phyloP scores from a whole-genome alignment of 2,113 vertebrate genomes.

The Cyphomyrus discorhynchus region DNA sequence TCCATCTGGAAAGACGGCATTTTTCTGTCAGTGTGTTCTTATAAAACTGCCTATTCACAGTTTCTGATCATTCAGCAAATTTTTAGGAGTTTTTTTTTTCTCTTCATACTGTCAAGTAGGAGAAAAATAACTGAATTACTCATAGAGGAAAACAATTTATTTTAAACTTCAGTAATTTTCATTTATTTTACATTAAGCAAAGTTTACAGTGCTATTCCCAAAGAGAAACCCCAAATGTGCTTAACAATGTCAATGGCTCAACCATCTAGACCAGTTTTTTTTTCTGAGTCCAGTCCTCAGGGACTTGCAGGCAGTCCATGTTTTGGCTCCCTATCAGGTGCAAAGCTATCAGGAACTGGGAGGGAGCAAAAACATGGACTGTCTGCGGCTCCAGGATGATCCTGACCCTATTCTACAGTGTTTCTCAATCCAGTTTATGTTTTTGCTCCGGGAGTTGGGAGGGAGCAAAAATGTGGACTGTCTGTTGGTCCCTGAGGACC shows the following conservation, averaged over 20 bases:
- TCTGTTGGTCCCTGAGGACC: background rate
- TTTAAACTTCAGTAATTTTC: background rate
- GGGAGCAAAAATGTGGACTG: background rate
- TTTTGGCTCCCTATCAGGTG: background rate
- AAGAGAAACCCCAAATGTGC: background rate
- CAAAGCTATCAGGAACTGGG: background rate
- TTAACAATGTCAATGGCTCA: background rate
- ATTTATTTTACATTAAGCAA: background rate
- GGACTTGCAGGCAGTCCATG: background rate
- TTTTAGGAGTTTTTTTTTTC: background rate
- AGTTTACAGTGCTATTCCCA: background rate
- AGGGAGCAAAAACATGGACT: background rate
- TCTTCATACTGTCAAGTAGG: background rate
- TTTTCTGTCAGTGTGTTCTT: conserved; percentile 18
- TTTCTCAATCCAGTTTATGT: background rate
- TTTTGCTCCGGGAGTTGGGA: background rate
- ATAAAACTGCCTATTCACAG: conserved; percentile 18
- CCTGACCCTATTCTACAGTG: background rate
- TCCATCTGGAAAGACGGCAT: conserved; percentile 6
- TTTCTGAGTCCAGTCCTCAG: background rate
- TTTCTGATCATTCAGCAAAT: conserved; percentile 17
- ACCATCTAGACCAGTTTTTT: background rate
- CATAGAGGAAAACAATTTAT: background rate
- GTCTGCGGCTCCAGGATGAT: background rate
- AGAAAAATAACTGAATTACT: background rate